A percentile compares a stretch with the other conserved stretches of the same genome.
Evolutionary conservation across 2,797 vertebrate species (phyloP).

Genomic region (Bradypodion pumilum): DNA sequence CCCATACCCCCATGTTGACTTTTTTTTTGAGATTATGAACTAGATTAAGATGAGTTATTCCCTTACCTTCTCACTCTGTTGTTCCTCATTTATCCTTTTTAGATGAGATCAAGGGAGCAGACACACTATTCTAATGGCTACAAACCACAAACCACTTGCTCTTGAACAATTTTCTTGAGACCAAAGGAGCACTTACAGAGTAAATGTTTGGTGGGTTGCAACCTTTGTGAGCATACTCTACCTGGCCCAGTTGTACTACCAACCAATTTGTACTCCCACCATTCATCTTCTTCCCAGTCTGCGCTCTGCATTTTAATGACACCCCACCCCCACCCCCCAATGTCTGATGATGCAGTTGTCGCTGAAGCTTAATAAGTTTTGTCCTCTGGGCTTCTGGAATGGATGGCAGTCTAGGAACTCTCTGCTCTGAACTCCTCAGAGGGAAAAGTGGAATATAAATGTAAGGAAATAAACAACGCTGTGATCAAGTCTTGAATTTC

Average conservation of each 20-base stretch:
- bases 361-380: not conserved
- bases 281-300: not conserved
- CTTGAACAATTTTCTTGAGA: not conserved
- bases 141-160: not conserved
- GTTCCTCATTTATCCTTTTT: not conserved
- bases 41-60: not conserved
- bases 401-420: not conserved
- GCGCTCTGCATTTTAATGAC: not conserved
- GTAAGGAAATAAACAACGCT: not conserved
- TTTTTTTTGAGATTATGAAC: not conserved
- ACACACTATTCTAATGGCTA: not conserved
- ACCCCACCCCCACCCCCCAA: no score
- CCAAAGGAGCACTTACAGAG: not conserved
- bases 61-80: not conserved
- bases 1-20: not conserved
- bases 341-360: not conserved
- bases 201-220: not conserved
- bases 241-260: not conserved
- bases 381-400: not conserved
- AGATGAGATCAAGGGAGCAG: not conserved
- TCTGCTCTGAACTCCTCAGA: not conserved
- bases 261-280: not conserved
- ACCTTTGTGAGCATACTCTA: not conserved
- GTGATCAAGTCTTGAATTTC: slow-evolving; percentile 10
- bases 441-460: not conserved